These are phyloP conservation scores for Portunus trituberculatus DNA, from an alignment of 1,140 invertebrate species.

Conservation along the genomic window DNA sequence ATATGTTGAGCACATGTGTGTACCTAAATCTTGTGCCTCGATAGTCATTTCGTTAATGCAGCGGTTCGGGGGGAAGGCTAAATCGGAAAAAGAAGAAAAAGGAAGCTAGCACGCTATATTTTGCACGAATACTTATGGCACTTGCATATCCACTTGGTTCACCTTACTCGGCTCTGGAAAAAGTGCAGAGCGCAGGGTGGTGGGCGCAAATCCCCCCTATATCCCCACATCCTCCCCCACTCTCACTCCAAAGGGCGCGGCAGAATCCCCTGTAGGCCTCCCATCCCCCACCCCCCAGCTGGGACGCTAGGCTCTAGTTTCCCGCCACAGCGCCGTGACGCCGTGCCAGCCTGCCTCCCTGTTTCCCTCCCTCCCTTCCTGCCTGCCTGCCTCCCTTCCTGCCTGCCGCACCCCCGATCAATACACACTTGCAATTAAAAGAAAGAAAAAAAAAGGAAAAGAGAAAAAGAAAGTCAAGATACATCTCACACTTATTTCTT, in stretches of 20 bases:
- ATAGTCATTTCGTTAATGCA: too few species aligned
- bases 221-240: neutral
- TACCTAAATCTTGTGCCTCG: too few species aligned
- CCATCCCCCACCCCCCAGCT: neutral
- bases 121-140: neutral
- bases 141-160: constrained; percentile 10
- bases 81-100: too few species aligned
- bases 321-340: neutral
- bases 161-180: neutral
- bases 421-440: neutral
- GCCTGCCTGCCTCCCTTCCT: neutral
- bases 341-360: neutral
- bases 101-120: neutral
- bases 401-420: neutral
- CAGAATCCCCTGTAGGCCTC: neutral
- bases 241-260: neutral
- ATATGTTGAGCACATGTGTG: too few species aligned
- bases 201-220: neutral
- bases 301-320: neutral
- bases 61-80: too few species aligned
- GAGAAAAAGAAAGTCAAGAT: neutral
- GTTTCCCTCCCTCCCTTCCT: neutral
- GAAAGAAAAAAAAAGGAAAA: neutral
- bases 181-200: constrained; percentile 17
- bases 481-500: neutral